Evolutionary conservation across 2,888 invertebrate genomes (phyloP).

Genomic region (Ectemnius continuus): DNA sequence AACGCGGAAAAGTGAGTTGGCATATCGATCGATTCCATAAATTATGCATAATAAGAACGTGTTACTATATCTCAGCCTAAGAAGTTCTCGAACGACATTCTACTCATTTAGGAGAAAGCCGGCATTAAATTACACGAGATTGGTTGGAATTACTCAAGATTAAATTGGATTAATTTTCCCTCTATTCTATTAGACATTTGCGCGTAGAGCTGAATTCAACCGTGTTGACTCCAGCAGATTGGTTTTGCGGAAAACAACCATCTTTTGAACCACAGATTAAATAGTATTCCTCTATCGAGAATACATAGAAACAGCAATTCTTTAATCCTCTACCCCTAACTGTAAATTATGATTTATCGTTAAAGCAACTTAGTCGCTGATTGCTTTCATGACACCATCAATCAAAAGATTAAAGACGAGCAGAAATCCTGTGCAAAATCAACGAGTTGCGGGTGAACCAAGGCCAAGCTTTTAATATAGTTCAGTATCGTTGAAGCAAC

Average conservation of each 20-base stretch:
- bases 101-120: conserved; percentile 36
- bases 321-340: no score
- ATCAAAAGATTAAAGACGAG: conserved; percentile 12
- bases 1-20: no score
- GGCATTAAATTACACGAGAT: conserved; percentile 62
- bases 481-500: conserved; percentile 23
- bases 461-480: conserved; percentile 2
- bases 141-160: conserved; percentile 67
- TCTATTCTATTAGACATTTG: conserved; percentile 47
- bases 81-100: no score
- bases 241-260: conserved; percentile 9
- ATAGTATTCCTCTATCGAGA: no score
- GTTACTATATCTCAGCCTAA: no score
- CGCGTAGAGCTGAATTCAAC: conserved; percentile 39
- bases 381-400: not conserved
- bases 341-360: no score
- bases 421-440: conserved; percentile 28
- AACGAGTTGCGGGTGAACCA: conserved; percentile 25
- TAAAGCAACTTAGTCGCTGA: no score
- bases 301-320: no score
- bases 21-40: no score
- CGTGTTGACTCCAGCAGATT: conserved; percentile 32
- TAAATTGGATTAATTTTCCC: conserved; percentile 64
- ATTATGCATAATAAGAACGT: no score
- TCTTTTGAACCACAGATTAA: not conserved